Evolutionary conservation across 1,140 invertebrate species (phyloP).

Genomic region (Aphaenogaster floridana): DNA sequence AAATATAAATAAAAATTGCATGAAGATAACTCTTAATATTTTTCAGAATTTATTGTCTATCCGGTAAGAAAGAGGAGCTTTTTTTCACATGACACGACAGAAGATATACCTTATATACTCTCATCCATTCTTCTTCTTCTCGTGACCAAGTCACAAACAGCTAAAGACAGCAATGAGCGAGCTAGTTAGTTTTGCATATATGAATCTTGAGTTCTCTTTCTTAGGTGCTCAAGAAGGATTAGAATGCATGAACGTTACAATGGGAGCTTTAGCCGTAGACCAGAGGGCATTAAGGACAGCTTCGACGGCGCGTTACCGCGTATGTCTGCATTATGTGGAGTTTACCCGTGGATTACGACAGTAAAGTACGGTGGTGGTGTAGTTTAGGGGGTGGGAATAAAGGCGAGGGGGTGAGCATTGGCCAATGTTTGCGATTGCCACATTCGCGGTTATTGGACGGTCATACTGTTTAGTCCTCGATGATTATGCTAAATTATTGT

Average conservation of each 20-base stretch:
- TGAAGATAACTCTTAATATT: neutral
- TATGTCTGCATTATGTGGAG: slow-evolving; percentile 82
- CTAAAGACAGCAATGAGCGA: neutral
- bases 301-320: slow-evolving; percentile 74
- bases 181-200: slow-evolving; percentile 33
- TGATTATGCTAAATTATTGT: slow-evolving; percentile 81
- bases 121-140: neutral
- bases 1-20: neutral
- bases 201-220: slow-evolving; percentile 43
- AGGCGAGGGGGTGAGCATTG: slow-evolving; percentile 28
- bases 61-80: neutral
- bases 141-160: too few species aligned
- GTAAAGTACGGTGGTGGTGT: slow-evolving; percentile 77
- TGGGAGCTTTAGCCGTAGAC: slow-evolving; percentile 44
- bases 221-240: slow-evolving; percentile 38
- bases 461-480: slow-evolving; percentile 73
- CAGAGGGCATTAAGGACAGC: slow-evolving; percentile 68
- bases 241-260: slow-evolving; percentile 46
- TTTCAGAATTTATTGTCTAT: neutral
- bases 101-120: neutral
- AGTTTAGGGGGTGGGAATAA: slow-evolving; percentile 14
- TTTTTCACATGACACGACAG: neutral
- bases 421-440: slow-evolving; percentile 76
- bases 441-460: slow-evolving; percentile 75
- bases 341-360: slow-evolving; percentile 81